Conservation (phyloP, 2,797 vertebrate species). For the Siniperca undulata region DNA sequence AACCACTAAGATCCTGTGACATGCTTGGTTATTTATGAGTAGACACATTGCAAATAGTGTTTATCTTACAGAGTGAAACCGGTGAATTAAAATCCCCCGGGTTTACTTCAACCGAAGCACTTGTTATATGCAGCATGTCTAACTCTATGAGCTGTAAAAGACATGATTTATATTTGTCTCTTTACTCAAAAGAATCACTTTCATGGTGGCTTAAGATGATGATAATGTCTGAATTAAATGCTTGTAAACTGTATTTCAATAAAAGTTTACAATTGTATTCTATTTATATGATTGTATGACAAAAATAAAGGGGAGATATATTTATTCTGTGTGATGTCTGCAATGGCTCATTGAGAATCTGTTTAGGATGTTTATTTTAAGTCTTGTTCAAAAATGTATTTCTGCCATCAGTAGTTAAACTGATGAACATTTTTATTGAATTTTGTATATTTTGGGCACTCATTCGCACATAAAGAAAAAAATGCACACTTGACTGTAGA, state of each 20-base stretch:
- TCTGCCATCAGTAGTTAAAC: no score
- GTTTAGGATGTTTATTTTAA: no score
- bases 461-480: no score
- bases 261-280: background rate
- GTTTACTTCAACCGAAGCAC: background rate
- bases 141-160: conserved; percentile 1
- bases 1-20: background rate
- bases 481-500: no score
- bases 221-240: background rate
- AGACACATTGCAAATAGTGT: conserved; percentile 17
- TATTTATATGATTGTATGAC: background rate
- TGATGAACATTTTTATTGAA: no score
- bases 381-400: no score
- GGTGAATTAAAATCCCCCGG: background rate
- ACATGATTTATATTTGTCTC: background rate
- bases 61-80: background rate
- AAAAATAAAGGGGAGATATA: background rate
- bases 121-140: conserved; percentile 4
- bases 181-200: background rate
- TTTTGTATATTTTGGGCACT: no score
- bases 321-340: background rate
- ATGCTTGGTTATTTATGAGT: conserved; percentile 9
- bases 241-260: conserved; percentile 9
- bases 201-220: background rate
- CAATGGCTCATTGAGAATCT: background rate